Conservation (phyloP, 1,140 invertebrate species). For the Drosophila repletoides region DNA sequence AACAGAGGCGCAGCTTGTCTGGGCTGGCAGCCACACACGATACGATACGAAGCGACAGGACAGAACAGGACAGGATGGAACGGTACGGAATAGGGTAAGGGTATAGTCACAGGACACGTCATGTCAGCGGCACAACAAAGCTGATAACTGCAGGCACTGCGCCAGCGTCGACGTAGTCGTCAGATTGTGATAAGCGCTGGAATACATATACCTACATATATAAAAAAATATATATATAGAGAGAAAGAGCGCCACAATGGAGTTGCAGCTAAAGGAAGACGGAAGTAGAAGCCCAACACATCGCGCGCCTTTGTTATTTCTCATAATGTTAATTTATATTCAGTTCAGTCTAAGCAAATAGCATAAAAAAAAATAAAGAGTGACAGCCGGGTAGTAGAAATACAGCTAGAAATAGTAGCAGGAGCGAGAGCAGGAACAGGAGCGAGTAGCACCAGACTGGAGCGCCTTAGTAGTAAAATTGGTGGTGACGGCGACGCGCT, state of each 20-base stretch:
- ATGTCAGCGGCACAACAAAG: slow-evolving; percentile 72
- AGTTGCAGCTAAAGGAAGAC: slow-evolving; percentile 7
- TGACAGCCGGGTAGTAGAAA: slow-evolving; percentile 36
- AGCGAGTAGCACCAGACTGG: not conserved
- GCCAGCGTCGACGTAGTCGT: slow-evolving; percentile 24
- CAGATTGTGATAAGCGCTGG: slow-evolving; percentile 40
- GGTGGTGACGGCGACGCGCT: slow-evolving; percentile 57
- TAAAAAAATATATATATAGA: not conserved
- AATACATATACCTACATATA: too few relatives aligned
- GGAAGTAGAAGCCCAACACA: slow-evolving; percentile 44
- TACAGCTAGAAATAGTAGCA: slow-evolving; percentile 3
- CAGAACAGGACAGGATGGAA: not conserved
- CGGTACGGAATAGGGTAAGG: not conserved
- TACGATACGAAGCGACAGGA: slow-evolving; percentile 2
- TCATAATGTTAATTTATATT: slow-evolving; percentile 81
- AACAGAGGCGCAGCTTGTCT: slow-evolving; percentile 17
- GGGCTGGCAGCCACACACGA: slow-evolving; percentile 45
- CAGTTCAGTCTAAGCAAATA: slow-evolving; percentile 74
- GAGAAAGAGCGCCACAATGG: slow-evolving; percentile 2
- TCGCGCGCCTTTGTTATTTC: slow-evolving; percentile 69
- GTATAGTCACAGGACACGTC: slow-evolving; percentile 61
- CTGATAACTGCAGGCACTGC: slow-evolving; percentile 77
- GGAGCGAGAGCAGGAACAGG: not conserved
- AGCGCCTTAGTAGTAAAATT: slow-evolving; percentile 35
- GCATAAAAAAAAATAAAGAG: slow-evolving; percentile 56